Percentiles rank a stretch among this genome's conserved stretches.
phyloP scores from a whole-genome alignment of 2,888 invertebrate species.

The Ectemnius lituratus region DNA sequence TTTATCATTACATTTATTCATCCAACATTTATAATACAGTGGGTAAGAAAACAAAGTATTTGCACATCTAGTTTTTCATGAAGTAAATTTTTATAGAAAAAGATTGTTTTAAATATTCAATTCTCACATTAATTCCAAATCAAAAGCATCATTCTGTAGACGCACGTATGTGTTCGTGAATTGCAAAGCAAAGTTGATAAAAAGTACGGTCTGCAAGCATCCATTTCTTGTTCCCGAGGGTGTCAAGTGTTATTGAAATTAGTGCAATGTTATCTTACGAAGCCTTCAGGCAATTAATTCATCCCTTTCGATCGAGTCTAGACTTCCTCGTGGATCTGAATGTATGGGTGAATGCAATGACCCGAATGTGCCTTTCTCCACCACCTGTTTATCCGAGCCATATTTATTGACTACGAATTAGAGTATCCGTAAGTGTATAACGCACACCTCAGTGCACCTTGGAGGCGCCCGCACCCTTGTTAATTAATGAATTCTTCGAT shows the following conservation, averaged over 20 bases:
- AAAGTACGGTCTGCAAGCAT: no score
- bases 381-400: conserved; percentile 40
- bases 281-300: not conserved
- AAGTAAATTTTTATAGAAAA: no score
- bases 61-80: no score
- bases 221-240: not conserved
- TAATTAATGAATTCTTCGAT: no score
- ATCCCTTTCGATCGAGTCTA: not conserved
- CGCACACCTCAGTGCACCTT: not conserved
- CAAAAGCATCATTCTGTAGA: not conserved
- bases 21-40: no score
- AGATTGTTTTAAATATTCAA: not conserved
- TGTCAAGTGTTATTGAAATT: not conserved
- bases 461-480: not conserved
- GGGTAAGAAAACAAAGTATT: no score
- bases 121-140: not conserved
- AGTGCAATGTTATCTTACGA: not conserved
- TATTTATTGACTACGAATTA: conserved; percentile 49
- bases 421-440: conserved; percentile 1
- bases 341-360: conserved; percentile 23
- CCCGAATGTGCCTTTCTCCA: conserved; percentile 60
- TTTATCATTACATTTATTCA: no score
- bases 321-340: conserved; percentile 3
- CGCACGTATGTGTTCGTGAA: not conserved
- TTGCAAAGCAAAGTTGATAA: not conserved